Conservation (phyloP, 2,113 vertebrate species). For the Takifugu bimaculatus region DNA sequence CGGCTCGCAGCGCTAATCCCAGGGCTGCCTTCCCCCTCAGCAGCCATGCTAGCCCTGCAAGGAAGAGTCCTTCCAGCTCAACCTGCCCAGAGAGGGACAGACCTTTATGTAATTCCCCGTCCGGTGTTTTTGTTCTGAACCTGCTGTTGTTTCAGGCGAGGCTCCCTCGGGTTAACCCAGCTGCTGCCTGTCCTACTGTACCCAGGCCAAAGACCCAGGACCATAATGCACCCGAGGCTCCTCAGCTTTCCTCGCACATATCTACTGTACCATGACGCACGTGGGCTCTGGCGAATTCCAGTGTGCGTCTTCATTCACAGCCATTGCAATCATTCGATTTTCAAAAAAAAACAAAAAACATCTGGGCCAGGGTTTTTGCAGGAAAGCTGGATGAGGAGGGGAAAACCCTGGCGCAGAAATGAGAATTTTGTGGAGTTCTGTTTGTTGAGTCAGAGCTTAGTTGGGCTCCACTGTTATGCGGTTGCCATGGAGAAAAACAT, state of each 20-base stretch:
- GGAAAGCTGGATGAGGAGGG: constrained; percentile 50
- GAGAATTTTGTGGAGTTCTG: constrained; percentile 77
- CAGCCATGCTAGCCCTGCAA: constrained; percentile 35
- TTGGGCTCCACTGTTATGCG: constrained; percentile 83
- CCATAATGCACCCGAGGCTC: constrained; percentile 53
- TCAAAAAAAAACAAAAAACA: neutral
- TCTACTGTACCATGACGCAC: constrained; percentile 40
- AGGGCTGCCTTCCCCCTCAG: constrained; percentile 43
- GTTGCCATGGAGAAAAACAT: constrained; percentile 93
- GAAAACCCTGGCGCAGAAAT: constrained; percentile 68
- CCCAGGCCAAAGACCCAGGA: constrained; percentile 14
- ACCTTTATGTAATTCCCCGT: constrained; percentile 67
- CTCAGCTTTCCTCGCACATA: constrained; percentile 31
- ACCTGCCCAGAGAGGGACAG: constrained; percentile 51
- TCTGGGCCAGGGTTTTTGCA: constrained; percentile 42
- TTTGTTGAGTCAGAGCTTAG: constrained; percentile 87
- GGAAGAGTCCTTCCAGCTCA: constrained; percentile 38
- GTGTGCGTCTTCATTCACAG: constrained; percentile 54
- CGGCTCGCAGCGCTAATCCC: constrained; percentile 62
- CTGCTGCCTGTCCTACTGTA: constrained; percentile 45
- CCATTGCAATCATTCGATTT: constrained; percentile 41
- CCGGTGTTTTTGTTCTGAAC: constrained; percentile 53
- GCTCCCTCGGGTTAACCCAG: constrained; percentile 52
- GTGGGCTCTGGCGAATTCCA: constrained; percentile 44
- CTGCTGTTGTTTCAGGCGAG: constrained; percentile 49